These are phyloP conservation scores for Allolobophora icterica DNA, from an alignment of 2,888 invertebrate genomes.

Conservation along the genomic window DNA sequence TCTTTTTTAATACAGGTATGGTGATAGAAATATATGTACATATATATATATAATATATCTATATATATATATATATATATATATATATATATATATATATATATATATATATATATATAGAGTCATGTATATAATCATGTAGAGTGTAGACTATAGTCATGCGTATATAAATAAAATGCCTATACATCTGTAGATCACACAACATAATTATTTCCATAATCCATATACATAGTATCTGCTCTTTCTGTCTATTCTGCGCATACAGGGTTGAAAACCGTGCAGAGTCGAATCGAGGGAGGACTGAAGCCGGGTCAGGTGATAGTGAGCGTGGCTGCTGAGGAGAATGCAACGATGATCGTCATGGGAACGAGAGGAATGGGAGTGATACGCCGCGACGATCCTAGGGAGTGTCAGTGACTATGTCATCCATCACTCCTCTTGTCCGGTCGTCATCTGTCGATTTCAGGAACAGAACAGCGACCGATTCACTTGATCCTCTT, in stretches of 20 bases:
- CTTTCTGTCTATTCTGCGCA: background rate
- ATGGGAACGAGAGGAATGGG: conserved; percentile 36
- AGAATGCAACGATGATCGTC: conserved; percentile 28
- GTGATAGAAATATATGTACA: too few species aligned
- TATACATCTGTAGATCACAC: too few species aligned
- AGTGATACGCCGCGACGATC: conserved; percentile 27
- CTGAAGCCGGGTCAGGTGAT: conserved; percentile 35
- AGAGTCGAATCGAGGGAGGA: conserved; percentile 28
- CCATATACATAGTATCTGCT: background rate
- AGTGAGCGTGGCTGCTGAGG: conserved; percentile 18
- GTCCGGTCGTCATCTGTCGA: conserved; percentile 29
- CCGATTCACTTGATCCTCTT: background rate
- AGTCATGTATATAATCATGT: too few species aligned
- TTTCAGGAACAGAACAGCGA: background rate
- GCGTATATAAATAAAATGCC: too few species aligned
- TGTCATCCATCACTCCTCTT: conserved; percentile 28
- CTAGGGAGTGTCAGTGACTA: conserved; percentile 31
- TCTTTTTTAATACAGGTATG: too few species aligned
- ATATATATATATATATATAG: too few species aligned
- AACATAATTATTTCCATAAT: too few species aligned
- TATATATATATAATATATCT: too few species aligned
- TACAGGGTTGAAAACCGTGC: conserved; percentile 22
- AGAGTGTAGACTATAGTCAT: too few species aligned
- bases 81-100: too few species aligned
- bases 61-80: too few species aligned